phyloP scores from a whole-genome alignment of 2,888 invertebrate species.

The Agrochola lota region DNA sequence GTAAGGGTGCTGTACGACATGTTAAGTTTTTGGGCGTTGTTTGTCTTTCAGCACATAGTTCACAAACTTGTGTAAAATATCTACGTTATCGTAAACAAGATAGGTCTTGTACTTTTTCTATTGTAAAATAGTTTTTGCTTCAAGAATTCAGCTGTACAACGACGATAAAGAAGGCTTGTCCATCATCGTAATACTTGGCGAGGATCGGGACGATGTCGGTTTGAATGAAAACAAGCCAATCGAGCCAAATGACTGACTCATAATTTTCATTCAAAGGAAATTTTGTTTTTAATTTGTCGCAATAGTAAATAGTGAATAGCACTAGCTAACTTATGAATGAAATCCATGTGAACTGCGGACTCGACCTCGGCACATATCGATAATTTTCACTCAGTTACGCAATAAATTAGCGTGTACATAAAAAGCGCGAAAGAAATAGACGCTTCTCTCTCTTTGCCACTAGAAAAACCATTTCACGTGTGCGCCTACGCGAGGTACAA shows the following conservation, averaged over 20 bases:
- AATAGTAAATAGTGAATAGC: constrained; percentile 57
- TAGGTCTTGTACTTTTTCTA: constrained; percentile 7
- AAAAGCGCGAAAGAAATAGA: constrained; percentile 28
- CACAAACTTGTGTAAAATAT: constrained; percentile 8
- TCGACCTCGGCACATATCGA: constrained; percentile 58
- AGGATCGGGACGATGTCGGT: constrained; percentile 66
- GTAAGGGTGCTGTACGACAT: background rate
- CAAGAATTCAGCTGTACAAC: constrained; percentile 45
- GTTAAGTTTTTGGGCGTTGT: background rate
- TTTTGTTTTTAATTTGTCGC: constrained; percentile 64
- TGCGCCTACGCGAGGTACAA: constrained; percentile 38
- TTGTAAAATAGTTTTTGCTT: constrained; percentile 16
- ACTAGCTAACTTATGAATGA: constrained; percentile 53
- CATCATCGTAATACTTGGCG: constrained; percentile 72
- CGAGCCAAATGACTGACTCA: constrained; percentile 84
- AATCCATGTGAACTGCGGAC: constrained; percentile 30
- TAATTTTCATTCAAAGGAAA: constrained; percentile 83
- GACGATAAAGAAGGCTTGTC: constrained; percentile 62
- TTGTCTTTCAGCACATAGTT: constrained; percentile 9
- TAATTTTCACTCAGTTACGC: constrained; percentile 57
- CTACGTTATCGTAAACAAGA: constrained; percentile 22
- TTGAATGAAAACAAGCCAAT: constrained; percentile 78
- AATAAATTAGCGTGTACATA: constrained; percentile 31
- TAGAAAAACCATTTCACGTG: constrained; percentile 30
- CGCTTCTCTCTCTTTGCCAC: constrained; percentile 20